These are phyloP conservation scores for Synanceia verrucosa DNA, from an alignment of 2,797 vertebrate species.

Conservation along the genomic window DNA sequence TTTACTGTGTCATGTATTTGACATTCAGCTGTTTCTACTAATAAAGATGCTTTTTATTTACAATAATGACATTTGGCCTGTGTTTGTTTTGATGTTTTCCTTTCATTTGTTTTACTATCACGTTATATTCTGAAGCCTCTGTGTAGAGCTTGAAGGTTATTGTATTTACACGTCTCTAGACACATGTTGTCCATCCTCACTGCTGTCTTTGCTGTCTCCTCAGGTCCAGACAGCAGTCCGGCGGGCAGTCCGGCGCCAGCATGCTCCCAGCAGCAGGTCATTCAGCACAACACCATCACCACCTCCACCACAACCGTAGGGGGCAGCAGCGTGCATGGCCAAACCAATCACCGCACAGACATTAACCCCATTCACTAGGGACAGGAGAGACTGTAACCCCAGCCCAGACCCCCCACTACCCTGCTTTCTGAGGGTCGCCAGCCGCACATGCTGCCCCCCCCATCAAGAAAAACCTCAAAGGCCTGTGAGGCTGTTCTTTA, in stretches of 20 bases:
- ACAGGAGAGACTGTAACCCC: conserved; percentile 50
- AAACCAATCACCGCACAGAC: conserved; percentile 97
- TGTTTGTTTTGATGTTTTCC: conserved; percentile 47
- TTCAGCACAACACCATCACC: conserved; percentile 99
- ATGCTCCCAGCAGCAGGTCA: conserved; percentile 98
- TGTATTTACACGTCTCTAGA: not conserved
- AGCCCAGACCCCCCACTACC: conserved; percentile 14
- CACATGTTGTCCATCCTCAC: conserved; percentile 10
- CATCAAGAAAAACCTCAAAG: conserved; percentile 83
- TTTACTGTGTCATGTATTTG: conserved; percentile 31
- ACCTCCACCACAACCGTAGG: conserved; percentile 93
- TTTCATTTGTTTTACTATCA: not conserved
- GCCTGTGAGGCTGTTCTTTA: conserved; percentile 84
- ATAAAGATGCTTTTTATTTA: conserved; percentile 55
- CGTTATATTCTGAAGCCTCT: not conserved
- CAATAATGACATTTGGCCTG: conserved; percentile 39
- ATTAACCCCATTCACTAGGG: conserved; percentile 97
- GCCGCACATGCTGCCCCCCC: conserved; percentile 50
- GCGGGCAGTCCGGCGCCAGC: conserved; percentile 90
- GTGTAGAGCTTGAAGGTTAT: not conserved
- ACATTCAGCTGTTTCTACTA: conserved; percentile 43
- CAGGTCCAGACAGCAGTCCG: conserved; percentile 98
- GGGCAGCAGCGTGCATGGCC: conserved; percentile 89
- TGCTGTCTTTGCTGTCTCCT: conserved; percentile 55
- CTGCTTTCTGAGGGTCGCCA: conserved; percentile 57